phyloP scores from a whole-genome alignment of 1,140 invertebrate genomes.

The Paracyclopina nana region DNA sequence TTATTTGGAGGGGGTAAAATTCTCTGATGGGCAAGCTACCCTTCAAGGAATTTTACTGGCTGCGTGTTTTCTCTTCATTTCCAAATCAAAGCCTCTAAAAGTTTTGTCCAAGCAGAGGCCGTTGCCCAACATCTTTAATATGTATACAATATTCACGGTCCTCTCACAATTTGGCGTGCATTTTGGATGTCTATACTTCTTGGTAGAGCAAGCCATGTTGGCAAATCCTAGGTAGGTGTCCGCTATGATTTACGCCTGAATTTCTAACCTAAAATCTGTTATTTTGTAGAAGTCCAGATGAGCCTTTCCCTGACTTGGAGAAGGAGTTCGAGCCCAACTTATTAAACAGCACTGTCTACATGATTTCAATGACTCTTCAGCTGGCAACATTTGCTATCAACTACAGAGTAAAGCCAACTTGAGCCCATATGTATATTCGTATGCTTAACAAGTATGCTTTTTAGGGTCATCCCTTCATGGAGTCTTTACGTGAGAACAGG shows the following conservation, averaged over 20 bases:
- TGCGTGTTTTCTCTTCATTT: conserved; percentile 93
- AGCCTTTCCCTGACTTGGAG: conserved; percentile 46
- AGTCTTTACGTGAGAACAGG: conserved; percentile 75
- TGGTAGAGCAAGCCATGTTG: conserved; percentile 50
- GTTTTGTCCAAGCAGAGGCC: conserved; percentile 79
- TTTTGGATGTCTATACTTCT: conserved; percentile 69
- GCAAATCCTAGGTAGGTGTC: background rate
- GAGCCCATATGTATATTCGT: background rate
- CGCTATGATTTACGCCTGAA: background rate
- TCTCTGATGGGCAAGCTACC: conserved; percentile 91
- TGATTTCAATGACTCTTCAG: conserved; percentile 91
- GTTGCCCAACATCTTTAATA: conserved; percentile 94
- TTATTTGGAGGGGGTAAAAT: conserved; percentile 93
- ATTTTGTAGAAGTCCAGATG: conserved; percentile 7
- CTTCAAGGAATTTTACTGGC: conserved; percentile 82
- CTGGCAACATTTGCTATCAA: conserved; percentile 96
- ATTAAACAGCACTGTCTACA: conserved; percentile 92
- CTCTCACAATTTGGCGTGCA: conserved; percentile 86
- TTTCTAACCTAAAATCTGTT: background rate
- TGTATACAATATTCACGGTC: conserved; percentile 91
- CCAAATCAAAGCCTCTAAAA: conserved; percentile 89
- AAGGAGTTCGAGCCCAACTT: conserved; percentile 77
- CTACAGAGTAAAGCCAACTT: conserved; percentile 53
- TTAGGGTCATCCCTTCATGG: conserved; percentile 96
- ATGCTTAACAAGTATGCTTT: conserved; percentile 20